These are phyloP conservation scores for Nemopilema nomurai DNA, from an alignment of 30 jellyfish, hydroid and myxozoan species.

Conservation along the genomic window DNA sequence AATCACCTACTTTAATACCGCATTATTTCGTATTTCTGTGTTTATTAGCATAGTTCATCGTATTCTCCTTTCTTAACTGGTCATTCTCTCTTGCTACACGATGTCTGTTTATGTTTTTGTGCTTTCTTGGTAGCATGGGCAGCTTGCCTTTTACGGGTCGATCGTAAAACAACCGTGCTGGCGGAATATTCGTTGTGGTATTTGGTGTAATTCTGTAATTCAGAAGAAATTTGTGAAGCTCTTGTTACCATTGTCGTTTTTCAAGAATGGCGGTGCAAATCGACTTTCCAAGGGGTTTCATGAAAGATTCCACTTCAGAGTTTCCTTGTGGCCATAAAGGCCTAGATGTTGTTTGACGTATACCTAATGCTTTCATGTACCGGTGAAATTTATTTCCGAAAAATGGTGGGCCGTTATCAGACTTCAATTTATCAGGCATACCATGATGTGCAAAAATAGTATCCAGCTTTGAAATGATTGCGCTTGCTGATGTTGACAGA, in stretches of 20 bases:
- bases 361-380: conserved; percentile 30
- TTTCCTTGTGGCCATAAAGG: conserved; percentile 60
- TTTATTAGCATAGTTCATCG: conserved; percentile 20
- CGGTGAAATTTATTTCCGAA: conserved; percentile 9
- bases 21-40: conserved; percentile 19
- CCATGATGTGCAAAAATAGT: conserved; percentile 29
- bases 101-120: conserved; percentile 3
- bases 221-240: conserved; percentile 29
- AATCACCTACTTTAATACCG: conserved; percentile 28
- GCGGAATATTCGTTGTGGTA: conserved; percentile 37
- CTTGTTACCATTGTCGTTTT: conserved; percentile 34
- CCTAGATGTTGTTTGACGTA: background rate
- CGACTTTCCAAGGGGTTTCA: conserved; percentile 50
- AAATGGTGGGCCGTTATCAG: conserved; percentile 62
- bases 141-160: conserved; percentile 20
- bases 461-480: conserved; percentile 35
- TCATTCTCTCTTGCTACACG: conserved; percentile 1
- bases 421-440: background rate
- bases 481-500: conserved; percentile 34
- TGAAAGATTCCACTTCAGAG: conserved; percentile 45
- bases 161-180: conserved; percentile 33
- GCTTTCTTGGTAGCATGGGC: conserved; percentile 8
- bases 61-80: background rate
- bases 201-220: conserved; percentile 53
- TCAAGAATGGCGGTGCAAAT: conserved; percentile 39